Base-by-base conservation (phyloP, 1,140 invertebrate genomes). In the Dinothrombium tinctorium region DNA sequence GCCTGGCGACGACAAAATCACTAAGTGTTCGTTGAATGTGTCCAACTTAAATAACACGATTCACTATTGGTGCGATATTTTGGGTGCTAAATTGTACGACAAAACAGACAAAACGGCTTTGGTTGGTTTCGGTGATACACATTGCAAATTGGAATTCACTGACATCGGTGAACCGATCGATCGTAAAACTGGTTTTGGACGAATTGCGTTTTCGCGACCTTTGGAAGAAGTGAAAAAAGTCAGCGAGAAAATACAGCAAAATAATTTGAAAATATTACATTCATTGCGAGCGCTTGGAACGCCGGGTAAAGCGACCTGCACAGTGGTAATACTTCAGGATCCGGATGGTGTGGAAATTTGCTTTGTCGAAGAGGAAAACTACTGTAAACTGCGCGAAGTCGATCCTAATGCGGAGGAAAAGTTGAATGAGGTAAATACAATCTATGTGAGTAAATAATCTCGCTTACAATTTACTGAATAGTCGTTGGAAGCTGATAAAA, bases 301-400 rank as follows among this genome's bases (percentile, higher is more conserved):
- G 0, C 89, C 89, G 0, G 90, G 83, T 36, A 98, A 98, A 62
- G 84, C 84, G 2, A 80, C 80, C 8, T 90, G 96, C 0, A 66
- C 77, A 45, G 92, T 98, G 21, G 79, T 96, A 17, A 96, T 98
- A 52, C 61, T 95, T 6, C 78, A 78, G 21, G 90, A 96, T 66
- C 89, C 89, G 1, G 84, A 96, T 65, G 81, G 71, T 2, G 89
- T 96, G 63, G 92, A 98, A 65, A 96, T 98, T 46, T 95, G 90
- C 61, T 95, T 95, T 62, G 92, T 96, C 11, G 87, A 89, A 47
- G 86, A 94, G 37, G 90, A 96, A 65, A 24, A 72, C 21, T 96
- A 90, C 60, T 60, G 71, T 22, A 65, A 89, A 54, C 59, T 98
- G 22, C 94, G 87, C 0, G 65, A 79, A 52, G 67, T 83, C 9